phyloP scores from a whole-genome alignment of 2,797 vertebrate species.

The Zalophus californianus region DNA sequence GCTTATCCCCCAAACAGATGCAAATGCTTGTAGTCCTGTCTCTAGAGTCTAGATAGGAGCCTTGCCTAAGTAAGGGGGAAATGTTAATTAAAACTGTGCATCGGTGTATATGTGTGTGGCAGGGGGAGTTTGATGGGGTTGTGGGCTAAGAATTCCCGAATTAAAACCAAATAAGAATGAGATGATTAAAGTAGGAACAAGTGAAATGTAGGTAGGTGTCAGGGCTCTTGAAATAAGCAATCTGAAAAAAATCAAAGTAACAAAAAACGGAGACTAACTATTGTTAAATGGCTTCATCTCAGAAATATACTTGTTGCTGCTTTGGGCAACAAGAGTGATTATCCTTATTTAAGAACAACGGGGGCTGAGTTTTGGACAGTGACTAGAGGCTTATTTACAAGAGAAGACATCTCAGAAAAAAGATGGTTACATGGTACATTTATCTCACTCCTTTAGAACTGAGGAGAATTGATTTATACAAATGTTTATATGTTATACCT shows the following conservation, averaged over 20 bases:
- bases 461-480: not conserved
- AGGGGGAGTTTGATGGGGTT: not conserved
- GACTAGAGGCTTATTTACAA: not conserved
- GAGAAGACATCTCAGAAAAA: not conserved
- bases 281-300: not conserved
- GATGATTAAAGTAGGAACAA: not conserved
- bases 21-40: not conserved
- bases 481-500: not conserved
- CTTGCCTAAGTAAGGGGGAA: not conserved
- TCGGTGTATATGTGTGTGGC: not conserved
- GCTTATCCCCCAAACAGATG: not conserved
- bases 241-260: constrained; percentile 24
- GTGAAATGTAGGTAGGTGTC: not conserved
- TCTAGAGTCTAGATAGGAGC: not conserved
- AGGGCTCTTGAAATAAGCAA: not conserved
- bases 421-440: not conserved
- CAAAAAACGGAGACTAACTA: not conserved
- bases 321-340: not conserved
- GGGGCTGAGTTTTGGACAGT: not conserved
- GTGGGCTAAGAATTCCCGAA: not conserved
- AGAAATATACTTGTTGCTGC: constrained; percentile 30
- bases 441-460: constrained; percentile 7
- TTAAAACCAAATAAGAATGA: not conserved
- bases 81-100: not conserved
- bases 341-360: not conserved